These are phyloP conservation scores for Acromyrmex charruanus DNA, from an alignment of 1,140 invertebrate genomes.

Conservation along the genomic window DNA sequence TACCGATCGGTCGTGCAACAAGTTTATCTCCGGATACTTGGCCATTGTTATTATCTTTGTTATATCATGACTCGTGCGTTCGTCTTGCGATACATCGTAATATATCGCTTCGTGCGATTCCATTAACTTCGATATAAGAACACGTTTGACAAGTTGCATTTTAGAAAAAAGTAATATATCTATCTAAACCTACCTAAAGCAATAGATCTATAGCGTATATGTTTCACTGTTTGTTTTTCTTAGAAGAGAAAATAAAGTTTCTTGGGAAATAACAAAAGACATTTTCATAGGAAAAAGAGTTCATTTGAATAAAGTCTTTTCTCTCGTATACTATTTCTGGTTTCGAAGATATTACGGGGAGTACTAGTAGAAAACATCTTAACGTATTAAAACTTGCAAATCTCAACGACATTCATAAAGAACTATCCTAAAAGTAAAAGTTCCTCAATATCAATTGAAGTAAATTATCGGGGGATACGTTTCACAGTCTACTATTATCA, in stretches of 20 bases:
- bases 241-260: background rate
- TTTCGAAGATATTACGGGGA: conserved; percentile 3
- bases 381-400: conserved; percentile 29
- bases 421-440: conserved; percentile 13
- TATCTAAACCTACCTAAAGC: background rate
- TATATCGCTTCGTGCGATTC: conserved; percentile 38
- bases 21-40: conserved; percentile 57
- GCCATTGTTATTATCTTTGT: background rate
- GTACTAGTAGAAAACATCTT: background rate
- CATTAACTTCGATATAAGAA: conserved; percentile 46
- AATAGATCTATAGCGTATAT: background rate
- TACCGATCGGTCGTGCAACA: conserved; percentile 53
- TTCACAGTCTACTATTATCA: background rate
- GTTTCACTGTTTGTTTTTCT: background rate
- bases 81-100: conserved; percentile 41
- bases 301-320: conserved; percentile 1
- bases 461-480: conserved; percentile 28
- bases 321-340: background rate
- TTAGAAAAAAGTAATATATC: background rate
- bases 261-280: background rate
- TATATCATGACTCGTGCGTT: conserved; percentile 29
- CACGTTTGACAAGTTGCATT: background rate
- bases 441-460: conserved; percentile 31
- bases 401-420: conserved; percentile 20
- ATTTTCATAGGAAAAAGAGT: conserved; percentile 32